Base-by-base conservation (phyloP, 2,888 invertebrate species). In the Drosophila seclusa region DNA sequence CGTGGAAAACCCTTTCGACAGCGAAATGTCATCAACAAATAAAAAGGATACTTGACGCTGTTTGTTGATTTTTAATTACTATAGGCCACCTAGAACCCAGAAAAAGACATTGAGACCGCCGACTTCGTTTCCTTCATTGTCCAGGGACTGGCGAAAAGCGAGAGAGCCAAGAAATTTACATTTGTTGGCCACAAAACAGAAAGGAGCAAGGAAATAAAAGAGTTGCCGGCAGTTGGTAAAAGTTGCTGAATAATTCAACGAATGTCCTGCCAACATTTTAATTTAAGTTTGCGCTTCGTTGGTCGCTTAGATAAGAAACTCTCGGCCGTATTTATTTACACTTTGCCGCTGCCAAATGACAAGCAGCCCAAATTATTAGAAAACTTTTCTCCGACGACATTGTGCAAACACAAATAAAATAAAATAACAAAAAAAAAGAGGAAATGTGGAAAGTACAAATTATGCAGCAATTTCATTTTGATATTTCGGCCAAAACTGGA, bases 401-500 rank as follows among this genome's bases (percentile, higher is more conserved):
- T 80, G 57, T 66, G 68, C 75, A 81, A 86, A 78, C 73, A 73
- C 66, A 62, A 80, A 80, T 53, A 79, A 42, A 48, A 80, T 68
- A 65, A 66, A 63, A 59, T 27, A 40, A 52, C 40, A 36, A 50
- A 48, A 32, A 63, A 61, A 42, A 53, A 34, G 42, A 54, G 27
- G 40, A 74, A 79, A 72, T 80, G 83, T 80, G 76, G 75, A 81
- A 88, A 88, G 83, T 78, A 86, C 90, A 87, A 87, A 87, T 87
- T 87, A 87, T 87, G 90, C 87, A 87, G 90, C 87, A 89, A 90
- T 87, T 90, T 89, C 85, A 87, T 89, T 90, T 87, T 88, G 89
- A 87, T 87, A 87, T 90, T 89, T 86, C 74, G 71, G 67, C 69
- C 81, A 75, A 81, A 76, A 76, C 71, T 72, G 82, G 80, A 86